phyloP scores from a whole-genome alignment of 2,888 invertebrate genomes.

The Acanthosepion esculentum region DNA sequence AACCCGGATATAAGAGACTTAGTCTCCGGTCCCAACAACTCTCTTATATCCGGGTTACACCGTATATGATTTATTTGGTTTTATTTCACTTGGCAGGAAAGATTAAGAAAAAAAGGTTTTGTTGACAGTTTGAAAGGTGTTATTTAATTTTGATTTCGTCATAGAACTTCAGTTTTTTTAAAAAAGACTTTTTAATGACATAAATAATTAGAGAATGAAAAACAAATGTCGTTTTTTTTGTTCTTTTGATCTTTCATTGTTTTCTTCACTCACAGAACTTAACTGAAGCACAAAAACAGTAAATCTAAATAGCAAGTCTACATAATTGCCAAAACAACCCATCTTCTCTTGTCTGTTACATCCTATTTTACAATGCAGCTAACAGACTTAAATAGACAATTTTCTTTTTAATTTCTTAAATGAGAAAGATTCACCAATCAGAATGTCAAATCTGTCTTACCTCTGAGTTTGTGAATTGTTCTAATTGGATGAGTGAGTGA shows the following conservation, averaged over 20 bases:
- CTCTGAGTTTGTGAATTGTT: not conserved
- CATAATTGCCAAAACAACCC: too few species aligned
- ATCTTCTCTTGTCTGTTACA: not conserved
- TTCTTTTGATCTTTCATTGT: not conserved
- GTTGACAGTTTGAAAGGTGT: not conserved
- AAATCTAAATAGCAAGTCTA: not conserved
- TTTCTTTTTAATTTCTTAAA: not conserved
- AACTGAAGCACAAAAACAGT: not conserved
- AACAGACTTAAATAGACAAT: not conserved
- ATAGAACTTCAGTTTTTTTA: not conserved
- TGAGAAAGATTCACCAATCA: not conserved
- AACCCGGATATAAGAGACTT: too few species aligned
- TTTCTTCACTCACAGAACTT: not conserved
- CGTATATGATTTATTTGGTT: not conserved
- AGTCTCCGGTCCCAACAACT: too few species aligned
- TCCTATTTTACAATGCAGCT: not conserved
- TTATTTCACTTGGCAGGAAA: not conserved
- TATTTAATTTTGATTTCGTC: not conserved
- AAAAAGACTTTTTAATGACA: not conserved
- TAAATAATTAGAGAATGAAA: not conserved
- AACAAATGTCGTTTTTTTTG: not conserved
- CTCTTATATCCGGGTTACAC: too few species aligned
- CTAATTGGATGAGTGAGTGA: too few species aligned
- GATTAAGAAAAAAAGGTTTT: too few species aligned
- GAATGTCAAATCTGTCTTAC: not conserved